A percentile compares a stretch with the other conserved stretches of the same genome.
phyloP scores from a whole-genome alignment of 2,113 vertebrate species.

The Galemys pyrenaicus region DNA sequence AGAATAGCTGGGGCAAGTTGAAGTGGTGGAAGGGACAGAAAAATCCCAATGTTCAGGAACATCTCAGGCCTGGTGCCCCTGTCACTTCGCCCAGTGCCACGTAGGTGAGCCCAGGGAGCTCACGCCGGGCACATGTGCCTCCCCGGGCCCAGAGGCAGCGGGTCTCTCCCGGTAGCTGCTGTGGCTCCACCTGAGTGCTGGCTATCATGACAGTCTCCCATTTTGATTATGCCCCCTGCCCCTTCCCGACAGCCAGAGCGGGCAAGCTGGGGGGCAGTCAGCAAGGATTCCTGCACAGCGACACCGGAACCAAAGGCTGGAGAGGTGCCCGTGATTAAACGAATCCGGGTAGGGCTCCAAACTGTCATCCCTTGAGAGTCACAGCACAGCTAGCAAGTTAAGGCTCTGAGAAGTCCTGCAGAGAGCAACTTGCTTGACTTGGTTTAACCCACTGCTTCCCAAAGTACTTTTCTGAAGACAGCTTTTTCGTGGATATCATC shows the following conservation, averaged over 20 bases:
- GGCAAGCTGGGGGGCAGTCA: not conserved
- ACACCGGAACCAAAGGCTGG: not conserved
- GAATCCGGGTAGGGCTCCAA: not conserved
- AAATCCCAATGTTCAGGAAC: not conserved
- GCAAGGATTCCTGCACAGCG: not conserved
- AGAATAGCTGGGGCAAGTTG: not conserved
- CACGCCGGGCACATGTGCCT: not conserved
- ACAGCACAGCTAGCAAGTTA: not conserved
- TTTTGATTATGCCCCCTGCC: not conserved
- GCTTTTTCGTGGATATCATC: not conserved
- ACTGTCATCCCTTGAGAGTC: not conserved
- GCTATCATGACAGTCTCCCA: not conserved
- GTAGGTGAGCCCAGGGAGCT: not conserved
- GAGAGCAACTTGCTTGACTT: not conserved
- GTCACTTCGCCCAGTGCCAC: not conserved
- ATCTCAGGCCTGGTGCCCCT: not conserved
- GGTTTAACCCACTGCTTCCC: not conserved
- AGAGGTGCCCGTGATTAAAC: not conserved
- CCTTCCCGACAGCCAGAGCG: not conserved
- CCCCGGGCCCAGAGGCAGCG: not conserved
- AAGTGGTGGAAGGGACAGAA: not conserved
- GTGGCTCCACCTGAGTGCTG: not conserved
- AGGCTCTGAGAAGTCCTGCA: constrained; percentile 7
- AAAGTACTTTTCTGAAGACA: not conserved
- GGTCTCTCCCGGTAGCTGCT: not conserved